Evolutionary conservation across 2,888 invertebrate species (phyloP), one percentile per base, ranked within the genome.

Genomic region (Apamea epomidion): DNA sequence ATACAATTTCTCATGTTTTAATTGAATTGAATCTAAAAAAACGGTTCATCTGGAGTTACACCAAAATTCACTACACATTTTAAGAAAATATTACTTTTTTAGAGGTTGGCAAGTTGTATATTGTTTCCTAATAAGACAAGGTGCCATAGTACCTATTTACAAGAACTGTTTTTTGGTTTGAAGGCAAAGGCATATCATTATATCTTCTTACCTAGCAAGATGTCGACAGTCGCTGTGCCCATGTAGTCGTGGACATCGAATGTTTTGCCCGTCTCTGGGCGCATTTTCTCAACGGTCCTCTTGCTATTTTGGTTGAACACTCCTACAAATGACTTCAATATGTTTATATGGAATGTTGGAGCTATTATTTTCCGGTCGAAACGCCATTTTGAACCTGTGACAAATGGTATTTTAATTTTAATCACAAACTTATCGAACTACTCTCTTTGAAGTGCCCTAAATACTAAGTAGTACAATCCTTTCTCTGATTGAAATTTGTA

Each of bases 311-410:
- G 97, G 81, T 98, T 98, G 94, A 98, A 98, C 0, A 98, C 97
- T 70, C 97, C 97, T 83, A 98, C 97, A 92, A 98, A 98, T 1
- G 98, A 98, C 94, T 98, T 98, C 51, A 98, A 94, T 1, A 98
- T 98, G 92, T 98, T 98, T 92, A 98, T 97, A 91, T 98, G 98
- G 97, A 98, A 98, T 58, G 98, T 98, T 37, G 98, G 98, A 0
- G 98, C 98, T 86, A 98, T 98, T 93, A 98, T 97, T 96, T 98
- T 98, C 54, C 98, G 97, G 92, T 98, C 98, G 1, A 98, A 97
- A 45, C 98, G 97, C 98, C 98, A 98, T 97, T 98, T 98, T 84
- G 98, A 97, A 48, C 98, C 98, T 98, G 90, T 54, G 4, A 0
- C 69, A 0, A n/a, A 37, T 25, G 0, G 2, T 8, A 14, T 7